Conservation (phyloP, 2,888 invertebrate species). For the Philopedon plagiatum region DNA sequence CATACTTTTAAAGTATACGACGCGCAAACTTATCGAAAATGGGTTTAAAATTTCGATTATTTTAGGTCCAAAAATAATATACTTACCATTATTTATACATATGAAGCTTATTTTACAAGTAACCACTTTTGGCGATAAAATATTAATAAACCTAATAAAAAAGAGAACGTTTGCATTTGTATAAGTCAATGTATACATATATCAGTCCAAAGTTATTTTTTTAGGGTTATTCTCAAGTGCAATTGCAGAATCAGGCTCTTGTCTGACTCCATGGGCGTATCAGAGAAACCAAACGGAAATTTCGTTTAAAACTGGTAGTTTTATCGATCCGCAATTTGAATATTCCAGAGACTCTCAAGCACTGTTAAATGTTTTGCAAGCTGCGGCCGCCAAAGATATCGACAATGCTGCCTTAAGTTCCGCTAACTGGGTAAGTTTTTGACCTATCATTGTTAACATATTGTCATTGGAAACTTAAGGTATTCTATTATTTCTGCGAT, state of each 20-base stretch:
- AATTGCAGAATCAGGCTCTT: slow-evolving; percentile 33
- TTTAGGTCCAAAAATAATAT: too few relatives aligned
- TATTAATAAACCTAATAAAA: too few relatives aligned
- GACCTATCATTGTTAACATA: background rate
- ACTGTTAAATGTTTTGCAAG: slow-evolving; percentile 30
- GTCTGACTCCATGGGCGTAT: slow-evolving; percentile 42
- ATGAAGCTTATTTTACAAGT: too few relatives aligned
- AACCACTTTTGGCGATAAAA: too few relatives aligned
- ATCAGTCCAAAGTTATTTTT: too few relatives aligned
- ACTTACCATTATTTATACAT: too few relatives aligned
- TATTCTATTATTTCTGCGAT: too few relatives aligned
- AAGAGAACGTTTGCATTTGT: too few relatives aligned
- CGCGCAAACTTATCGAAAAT: too few relatives aligned
- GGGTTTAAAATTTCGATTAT: too few relatives aligned
- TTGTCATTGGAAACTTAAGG: too few relatives aligned
- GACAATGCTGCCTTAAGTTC: slow-evolving; percentile 23
- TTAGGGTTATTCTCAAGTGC: slow-evolving; percentile 37
- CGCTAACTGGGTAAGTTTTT: slow-evolving; percentile 28
- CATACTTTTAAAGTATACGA: background rate
- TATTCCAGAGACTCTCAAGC: slow-evolving; percentile 23
- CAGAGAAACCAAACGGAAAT: slow-evolving; percentile 38
- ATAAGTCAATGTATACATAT: too few relatives aligned
- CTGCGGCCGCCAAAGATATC: slow-evolving; percentile 23
- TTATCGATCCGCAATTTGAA: slow-evolving; percentile 27
- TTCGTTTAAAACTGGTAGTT: slow-evolving; percentile 35